Base-by-base conservation (phyloP, 2,113 vertebrate genomes). In the Hippocampus mohnikei region DNA sequence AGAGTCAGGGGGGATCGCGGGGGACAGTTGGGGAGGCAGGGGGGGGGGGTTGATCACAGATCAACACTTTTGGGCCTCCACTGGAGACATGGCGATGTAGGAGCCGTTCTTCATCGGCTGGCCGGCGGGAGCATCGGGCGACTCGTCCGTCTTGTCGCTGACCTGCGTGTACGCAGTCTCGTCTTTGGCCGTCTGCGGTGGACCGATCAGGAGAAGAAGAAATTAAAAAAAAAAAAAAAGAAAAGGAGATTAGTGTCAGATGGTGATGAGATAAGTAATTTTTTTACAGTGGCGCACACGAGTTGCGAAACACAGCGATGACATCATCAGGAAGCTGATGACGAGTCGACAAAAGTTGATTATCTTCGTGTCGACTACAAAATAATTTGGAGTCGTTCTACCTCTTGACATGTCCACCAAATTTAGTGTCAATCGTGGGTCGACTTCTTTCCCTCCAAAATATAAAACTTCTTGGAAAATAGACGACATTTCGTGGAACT, bases 61-160 rank as follows among this genome's bases (percentile, higher is more conserved):
- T 93, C 91, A 93, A 88, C 90, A 93, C 83, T 92, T 93, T 74
- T 92, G 88, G 5, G 91, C 87, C 80, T 93, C 92, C 77, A 93
- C 92, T 65, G 92, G 91, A 52, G 92, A 93, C 92, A 93, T 93
- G 85, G 92, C 90, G 10, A 93, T 93, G 80, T 93, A 93, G 23
- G 92, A 92, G 71, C 92, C 92, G 7, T 93, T 93, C 70, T 79
- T 90, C 50, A 68, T 53, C 0, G 89, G 89, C 79, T 93, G 91
- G 73, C 0, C 88, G 74, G 73, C 73, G n/a, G 84, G 76, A 6
- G 83, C 81, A 63, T 90, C 90, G 11, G 89, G 77, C 0, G 87
- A 84, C 64, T 93, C 91, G 7, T 93, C 92, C 0, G 89, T 82
- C 76, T 93, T 92, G 82, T 88, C 87, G 81, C 90, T 93, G 78